These are phyloP conservation scores for Pyralis farinalis DNA, from an alignment of 2,888 invertebrate species.

Conservation along the genomic window DNA sequence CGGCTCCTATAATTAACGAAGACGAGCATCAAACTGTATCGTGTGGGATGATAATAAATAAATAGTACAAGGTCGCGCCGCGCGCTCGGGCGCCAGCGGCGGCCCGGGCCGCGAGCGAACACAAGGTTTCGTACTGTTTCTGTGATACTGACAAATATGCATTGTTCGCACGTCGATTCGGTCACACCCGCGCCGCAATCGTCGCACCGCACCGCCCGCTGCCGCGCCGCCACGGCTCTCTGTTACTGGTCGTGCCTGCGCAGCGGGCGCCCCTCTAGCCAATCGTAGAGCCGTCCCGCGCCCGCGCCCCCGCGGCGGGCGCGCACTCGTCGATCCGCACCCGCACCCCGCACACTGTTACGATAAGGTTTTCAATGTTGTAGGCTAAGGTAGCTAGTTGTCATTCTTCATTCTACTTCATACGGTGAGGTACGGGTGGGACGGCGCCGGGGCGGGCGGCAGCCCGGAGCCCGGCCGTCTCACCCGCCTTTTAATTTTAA, in stretches of 20 bases:
- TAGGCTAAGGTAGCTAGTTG: constrained; percentile 66
- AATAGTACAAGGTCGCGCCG: constrained; percentile 51
- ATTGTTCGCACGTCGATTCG: constrained; percentile 20
- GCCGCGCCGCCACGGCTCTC: background rate
- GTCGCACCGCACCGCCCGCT: background rate
- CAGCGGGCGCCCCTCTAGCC: constrained; percentile 5
- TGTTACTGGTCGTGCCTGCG: background rate
- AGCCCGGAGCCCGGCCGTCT: constrained; percentile 34
- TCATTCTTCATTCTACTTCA: constrained; percentile 44
- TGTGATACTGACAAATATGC: constrained; percentile 39
- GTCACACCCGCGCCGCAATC: constrained; percentile 17
- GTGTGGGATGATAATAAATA: constrained; percentile 68
- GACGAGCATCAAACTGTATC: constrained; percentile 33
- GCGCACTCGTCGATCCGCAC: constrained; percentile 22
- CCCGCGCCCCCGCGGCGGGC: constrained; percentile 11
- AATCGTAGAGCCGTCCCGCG: constrained; percentile 13
- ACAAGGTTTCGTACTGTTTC: constrained; percentile 30
- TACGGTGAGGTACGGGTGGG: constrained; percentile 22
- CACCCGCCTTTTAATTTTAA: constrained; percentile 69
- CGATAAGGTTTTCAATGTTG: constrained; percentile 57
- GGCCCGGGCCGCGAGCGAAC: constrained; percentile 18
- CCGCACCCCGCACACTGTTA: constrained; percentile 37
- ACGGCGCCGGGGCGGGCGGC: constrained; percentile 22
- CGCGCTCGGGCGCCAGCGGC: background rate
- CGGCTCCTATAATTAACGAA: background rate